Base-by-base conservation (phyloP, 2,888 invertebrate genomes). In the Drosophila vallismaia region DNA sequence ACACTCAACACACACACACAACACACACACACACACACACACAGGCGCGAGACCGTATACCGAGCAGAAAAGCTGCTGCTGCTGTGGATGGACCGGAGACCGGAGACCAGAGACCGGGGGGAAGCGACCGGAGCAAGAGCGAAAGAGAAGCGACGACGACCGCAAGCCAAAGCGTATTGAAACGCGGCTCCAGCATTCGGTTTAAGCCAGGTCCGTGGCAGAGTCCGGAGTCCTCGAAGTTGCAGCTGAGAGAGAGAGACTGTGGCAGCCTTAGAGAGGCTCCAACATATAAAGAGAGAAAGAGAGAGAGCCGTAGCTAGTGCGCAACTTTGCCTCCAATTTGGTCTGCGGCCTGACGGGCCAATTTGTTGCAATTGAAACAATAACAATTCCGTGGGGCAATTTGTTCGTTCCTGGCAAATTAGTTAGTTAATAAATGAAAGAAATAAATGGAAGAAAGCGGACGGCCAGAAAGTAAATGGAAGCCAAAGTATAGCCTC, bases 131-230 rank as follows among this genome's bases (percentile, higher is more conserved):
- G 19, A 19, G 19, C 19, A 2, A 19, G 19, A 19, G 19, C 19
- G 67, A 74, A 77, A 50, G 52, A 77, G 84, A 79, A 84, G 84
- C 88, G 85, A 75, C 76, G 63, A 74, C 87, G 78, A 84, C 88
- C 87, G 81, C 84, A 86, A 88, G 88, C 84, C 81, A 88, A 88
- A 84, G 84, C 88, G 78, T 80, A 84, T 84, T 84, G 87, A 84
- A 88, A 88, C 81, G 62, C 75, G 74, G 87, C 88, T 88, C 85
- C 83, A 69, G 63, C 69, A 49, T 67, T 69, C 66, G 45, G 51
- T 67, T 52, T 52, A 67, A 57, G 71, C 70, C 54, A 52, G 55
- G 68, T 67, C 68, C 67, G 70, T 50, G 19, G 40, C 40, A 49
- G 68, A 79, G 4, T 28, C 28, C 4, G 56, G 81, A 68, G 87